Evolutionary conservation across 2,888 invertebrate species (phyloP), one percentile per base, ranked within the genome.

Genomic region (Ametastegia equiseti): DNA sequence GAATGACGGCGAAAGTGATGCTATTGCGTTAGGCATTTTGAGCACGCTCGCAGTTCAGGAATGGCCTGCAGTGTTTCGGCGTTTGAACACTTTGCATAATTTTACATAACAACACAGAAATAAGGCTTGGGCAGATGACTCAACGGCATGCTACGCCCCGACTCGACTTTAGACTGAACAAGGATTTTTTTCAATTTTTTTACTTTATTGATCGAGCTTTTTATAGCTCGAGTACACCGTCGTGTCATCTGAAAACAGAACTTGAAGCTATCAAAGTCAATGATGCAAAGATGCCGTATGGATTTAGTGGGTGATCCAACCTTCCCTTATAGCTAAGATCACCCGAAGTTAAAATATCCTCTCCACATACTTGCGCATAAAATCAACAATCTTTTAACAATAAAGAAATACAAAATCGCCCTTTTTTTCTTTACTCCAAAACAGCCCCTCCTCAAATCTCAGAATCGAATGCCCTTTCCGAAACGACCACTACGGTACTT

Each of bases 81-180:
- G 71, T 47, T 27, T 47, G n/a, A 47, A 71, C 47, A 47, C 23
- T 71, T 71, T 71, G 47, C 71, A 71, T 71, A 45, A 47, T 45
- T 71, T 71, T 71, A 71, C 71, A 71, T 71, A 71, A 47, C 71
- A 71, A 15, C 71, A 27, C 27, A n/a, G 47, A 7, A 47, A 54
- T 54, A 71, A 71, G 42, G 71, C 71, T 71, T 47, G 47, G 27
- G 47, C 13, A 71, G 71, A 71, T 71, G 42, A 71, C 71, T 71
- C n/a, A 47, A 47, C 71, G n/a, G 47, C n/a, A 47, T 71, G 71
- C 45, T 45, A 13, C 30, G 47, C n/a, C 42, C 15, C 36, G 42
- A 71, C 45, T 5, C 6, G 15, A 27, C 71, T 30, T 30, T 4
- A 45, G 30, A 9, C 15, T 30, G 7, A 27, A 47, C 42, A 9